Evolutionary conservation across 1,140 invertebrate species (phyloP).

Genomic region (Solen grandis): DNA sequence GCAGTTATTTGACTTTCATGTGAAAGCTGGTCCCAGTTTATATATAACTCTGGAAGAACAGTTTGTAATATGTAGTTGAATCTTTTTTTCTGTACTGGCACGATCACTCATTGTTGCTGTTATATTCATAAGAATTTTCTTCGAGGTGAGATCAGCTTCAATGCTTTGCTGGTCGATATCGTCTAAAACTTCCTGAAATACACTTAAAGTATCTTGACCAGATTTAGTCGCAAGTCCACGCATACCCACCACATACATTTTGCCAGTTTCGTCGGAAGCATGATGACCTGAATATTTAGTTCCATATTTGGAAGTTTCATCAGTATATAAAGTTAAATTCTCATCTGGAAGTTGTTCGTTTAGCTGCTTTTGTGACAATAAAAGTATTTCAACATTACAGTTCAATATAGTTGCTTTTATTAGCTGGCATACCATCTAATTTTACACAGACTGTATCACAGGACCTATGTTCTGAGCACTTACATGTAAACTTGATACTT

Average conservation of each 20-base stretch:
- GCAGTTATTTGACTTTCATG: background rate
- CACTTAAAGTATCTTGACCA: conserved; percentile 18
- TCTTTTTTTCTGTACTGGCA: conserved; percentile 47
- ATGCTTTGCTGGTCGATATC: conserved; percentile 15
- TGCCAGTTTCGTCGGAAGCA: conserved; percentile 34
- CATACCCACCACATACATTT: conserved; percentile 17
- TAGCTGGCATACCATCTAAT: background rate
- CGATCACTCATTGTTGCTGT: conserved; percentile 52
- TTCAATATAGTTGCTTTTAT: conserved; percentile 1
- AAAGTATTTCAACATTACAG: conserved; percentile 10
- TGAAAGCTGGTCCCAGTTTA: conserved; percentile 15
- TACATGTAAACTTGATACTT: too few relatives aligned
- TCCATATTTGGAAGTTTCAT: conserved; percentile 54
- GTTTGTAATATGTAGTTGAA: conserved; percentile 27
- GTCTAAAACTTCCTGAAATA: conserved; percentile 23
- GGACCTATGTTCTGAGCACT: background rate
- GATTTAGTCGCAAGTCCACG: conserved; percentile 40
- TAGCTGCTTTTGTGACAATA: conserved; percentile 4
- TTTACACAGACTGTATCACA: background rate
- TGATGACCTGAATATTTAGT: conserved; percentile 46
- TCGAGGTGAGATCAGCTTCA: background rate
- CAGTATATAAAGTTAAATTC: conserved; percentile 33
- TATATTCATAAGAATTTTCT: conserved; percentile 25
- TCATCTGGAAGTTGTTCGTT: conserved; percentile 9
- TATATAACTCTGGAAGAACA: conserved; percentile 13